These are phyloP conservation scores for Colistium nudipinnis DNA, from an alignment of 2,113 vertebrate genomes.

Conservation along the genomic window DNA sequence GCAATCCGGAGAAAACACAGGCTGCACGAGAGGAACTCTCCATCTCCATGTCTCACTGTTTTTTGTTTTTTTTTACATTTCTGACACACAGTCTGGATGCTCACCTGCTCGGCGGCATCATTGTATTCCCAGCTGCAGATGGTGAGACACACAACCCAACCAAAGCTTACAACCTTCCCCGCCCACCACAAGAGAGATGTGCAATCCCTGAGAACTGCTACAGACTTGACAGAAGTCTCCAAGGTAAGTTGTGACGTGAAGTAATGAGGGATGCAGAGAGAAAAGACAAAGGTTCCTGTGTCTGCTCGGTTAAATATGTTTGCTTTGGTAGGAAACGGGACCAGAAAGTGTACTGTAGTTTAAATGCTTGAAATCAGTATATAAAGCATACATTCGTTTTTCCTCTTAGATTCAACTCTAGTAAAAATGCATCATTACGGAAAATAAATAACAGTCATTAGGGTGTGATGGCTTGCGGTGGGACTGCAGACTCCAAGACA, in stretches of 20 bases:
- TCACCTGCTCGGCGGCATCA: slow-evolving; percentile 52
- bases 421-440: not conserved
- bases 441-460: not conserved
- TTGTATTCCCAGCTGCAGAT: slow-evolving; percentile 28
- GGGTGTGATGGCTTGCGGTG: not conserved
- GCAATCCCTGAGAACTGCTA: not conserved
- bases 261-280: not conserved
- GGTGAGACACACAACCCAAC: not conserved
- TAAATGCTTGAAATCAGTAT: too few relatives aligned
- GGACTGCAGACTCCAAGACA: slow-evolving; percentile 20
- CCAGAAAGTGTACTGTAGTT: too few relatives aligned
- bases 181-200: slow-evolving; percentile 21
- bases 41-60: slow-evolving; percentile 4
- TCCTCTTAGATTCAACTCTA: not conserved
- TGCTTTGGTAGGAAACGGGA: too few relatives aligned
- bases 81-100: slow-evolving; percentile 46
- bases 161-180: slow-evolving; percentile 70
- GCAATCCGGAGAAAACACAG: slow-evolving; percentile 35
- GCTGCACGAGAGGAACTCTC: slow-evolving; percentile 3
- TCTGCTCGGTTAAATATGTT: not conserved
- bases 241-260: not conserved
- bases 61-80: too few relatives aligned
- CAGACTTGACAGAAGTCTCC: not conserved
- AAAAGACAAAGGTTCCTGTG: slow-evolving; percentile 1
- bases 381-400: too few relatives aligned